Base-by-base conservation (phyloP, 2,888 invertebrate species). In the Cynaeus angustus region DNA sequence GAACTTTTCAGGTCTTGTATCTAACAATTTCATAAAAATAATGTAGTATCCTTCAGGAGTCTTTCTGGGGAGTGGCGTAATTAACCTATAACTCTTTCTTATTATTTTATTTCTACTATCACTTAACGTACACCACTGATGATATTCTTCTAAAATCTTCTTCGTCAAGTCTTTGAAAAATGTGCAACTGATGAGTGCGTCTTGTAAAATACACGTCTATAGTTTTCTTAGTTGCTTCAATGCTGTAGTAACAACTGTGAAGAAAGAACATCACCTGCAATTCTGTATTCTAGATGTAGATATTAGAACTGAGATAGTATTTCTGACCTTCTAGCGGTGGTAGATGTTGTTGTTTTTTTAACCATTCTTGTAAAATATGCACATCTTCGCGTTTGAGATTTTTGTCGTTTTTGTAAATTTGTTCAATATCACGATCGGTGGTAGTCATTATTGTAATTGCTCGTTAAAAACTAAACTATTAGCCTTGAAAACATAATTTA, bases 341-440 rank as follows among this genome's bases (percentile, higher is more conserved):
- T 26, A 48, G 21, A 16, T 48, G 48, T 1, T 16, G 16, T n/a
- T 48, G 48, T 14, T 48, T 48, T 14, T 48, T 13, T 3, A 48
- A 8, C 48, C 48, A 48, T 16, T 16, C 16, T 16, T 48, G 14
- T 14, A 48, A 1, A 10, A 48, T 48, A 5, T 1, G 5, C 1
- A 48, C 48, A 8, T 41, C 41, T 41, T 48, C 48, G 5, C 48
- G 48, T 48, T 16, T 14, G 12, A 41, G 7, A n/a, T 13, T 10
- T 41, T 41, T 12, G 7, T 41, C 41, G 5, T 12, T n/a, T 12
- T 10, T 3, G 41, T 41, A 41, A 10, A 41, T 41, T 12, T 10
- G 10, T 1, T 12, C 3, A 12, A 41, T 1, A 41, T 41, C 41
- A 6, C 41, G 41, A 33, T 21, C 21, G 1, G 21, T 21, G 4